A percentile compares a stretch with the other conserved stretches of the same genome.
These are phyloP conservation scores for Heliconius cydno DNA, from an alignment of 2,888 invertebrate species.

Conservation along the genomic window DNA sequence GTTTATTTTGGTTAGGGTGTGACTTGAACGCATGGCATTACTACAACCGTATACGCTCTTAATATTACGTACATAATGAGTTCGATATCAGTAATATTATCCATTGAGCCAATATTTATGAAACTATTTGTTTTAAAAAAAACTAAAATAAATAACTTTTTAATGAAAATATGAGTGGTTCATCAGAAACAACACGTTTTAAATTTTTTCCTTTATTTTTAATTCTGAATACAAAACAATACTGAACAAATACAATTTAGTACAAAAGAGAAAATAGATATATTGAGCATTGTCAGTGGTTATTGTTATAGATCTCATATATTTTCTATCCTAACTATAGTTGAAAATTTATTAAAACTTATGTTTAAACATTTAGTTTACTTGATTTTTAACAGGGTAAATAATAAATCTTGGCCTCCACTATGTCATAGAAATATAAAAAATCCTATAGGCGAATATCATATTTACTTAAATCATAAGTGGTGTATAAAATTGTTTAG, in stretches of 20 bases:
- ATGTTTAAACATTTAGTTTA: background rate
- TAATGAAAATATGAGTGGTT: background rate
- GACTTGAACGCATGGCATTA: slow-evolving; percentile 37
- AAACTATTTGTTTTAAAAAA: no score
- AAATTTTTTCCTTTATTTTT: background rate
- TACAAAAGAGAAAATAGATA: no score
- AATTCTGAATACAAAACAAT: background rate
- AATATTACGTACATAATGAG: background rate
- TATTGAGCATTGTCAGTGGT: no score
- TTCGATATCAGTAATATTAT: background rate
- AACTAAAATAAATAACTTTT: background rate
- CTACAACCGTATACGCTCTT: slow-evolving; percentile 27
- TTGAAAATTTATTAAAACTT: background rate
- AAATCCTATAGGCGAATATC: background rate
- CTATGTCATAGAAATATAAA: background rate
- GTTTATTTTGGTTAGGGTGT: slow-evolving; percentile 54
- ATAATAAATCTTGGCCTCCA: background rate
- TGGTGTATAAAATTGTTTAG: background rate
- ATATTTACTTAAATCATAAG: background rate
- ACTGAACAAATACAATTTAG: background rate
- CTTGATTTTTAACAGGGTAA: background rate
- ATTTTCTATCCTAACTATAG: no score
- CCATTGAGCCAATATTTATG: background rate
- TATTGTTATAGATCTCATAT: background rate
- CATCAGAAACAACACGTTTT: background rate